Evolutionary conservation across 2,113 vertebrate genomes (phyloP), one percentile per base, ranked within the genome.

Genomic region (Corapipo altera): DNA sequence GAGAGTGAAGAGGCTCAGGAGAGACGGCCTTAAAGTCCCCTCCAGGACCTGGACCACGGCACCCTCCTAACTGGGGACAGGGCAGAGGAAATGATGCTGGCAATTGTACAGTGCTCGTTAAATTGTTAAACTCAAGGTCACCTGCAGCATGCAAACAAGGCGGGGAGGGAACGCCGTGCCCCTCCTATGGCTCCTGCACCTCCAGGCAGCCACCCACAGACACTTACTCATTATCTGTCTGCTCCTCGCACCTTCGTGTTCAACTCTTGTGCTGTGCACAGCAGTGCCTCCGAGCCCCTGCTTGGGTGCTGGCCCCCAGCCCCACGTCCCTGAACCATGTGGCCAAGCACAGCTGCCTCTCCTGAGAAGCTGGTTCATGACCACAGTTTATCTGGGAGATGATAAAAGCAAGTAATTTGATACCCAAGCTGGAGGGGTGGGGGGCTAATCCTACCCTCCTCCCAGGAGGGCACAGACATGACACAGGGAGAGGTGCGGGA

Each of bases 261-360:
- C 28, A 3, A 26, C 52, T 67, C 58, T 0, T 0, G 4, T 15
- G 20, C 41, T 0, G 0, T 21, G 10, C n/a, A 20, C 23, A 39
- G 28, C 49, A 32, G 8, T 4, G 8, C 9, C 72, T 44, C 10
- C 0, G 3, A 54, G 51, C 17, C 17, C 21, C 20, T 55, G 18
- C 20, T 48, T n/a, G 52, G 43, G 28, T 54, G 65, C 74, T 75
- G 71, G 41, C 28, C 48, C 17, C 6, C 2, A 1, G 57, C 21
- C 43, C 44, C 83, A 57, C 1, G 7, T 48, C 43, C 39, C 72
- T 65, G 54, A 91, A 64, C 69, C 55, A 8, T 2, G 8, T 20
- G 35, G 33, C 32, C 30, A 13, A 59, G 73, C 49, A 32, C 2
- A 1, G 71, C 58, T 59, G 46, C 28, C 8, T 54, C 24, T 66